Evolutionary conservation across 1,140 invertebrate genomes (phyloP), one percentile per base, ranked within the genome.

Genomic region (Rhysida immarginata): DNA sequence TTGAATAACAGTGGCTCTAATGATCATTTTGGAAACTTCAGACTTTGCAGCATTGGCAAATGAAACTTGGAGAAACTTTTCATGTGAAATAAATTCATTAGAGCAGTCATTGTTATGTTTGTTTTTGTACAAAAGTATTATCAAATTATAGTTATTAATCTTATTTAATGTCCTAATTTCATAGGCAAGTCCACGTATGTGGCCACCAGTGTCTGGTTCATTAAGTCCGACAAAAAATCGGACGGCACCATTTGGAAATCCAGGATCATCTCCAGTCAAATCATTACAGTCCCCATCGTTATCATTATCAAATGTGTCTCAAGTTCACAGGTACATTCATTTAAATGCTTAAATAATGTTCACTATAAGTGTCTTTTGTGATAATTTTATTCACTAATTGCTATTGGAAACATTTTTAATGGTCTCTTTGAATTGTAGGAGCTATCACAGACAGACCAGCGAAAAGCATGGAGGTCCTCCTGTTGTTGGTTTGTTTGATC

Each of bases 121-220:
- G 29, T 35, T 35, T 35, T 35, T 16, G 29, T 35, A n/a, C 29
- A 35, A 16, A 35, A 8, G 5, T 5, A 16, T 35, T 35, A 35
- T 5, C 29, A 35, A 8, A 35, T 16, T 8, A 8, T 35, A 35
- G 16, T 8, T 35, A 8, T 35, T 35, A 35, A 8, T 35, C 29
- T 63, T 56, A 81, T 81, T 0, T 80, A 81, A 3, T 82, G 78
- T 29, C 75, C 78, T 61, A 78, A 78, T 52, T 65, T 83, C 42
- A 83, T 82, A 65, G 81, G 83, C 63, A 75, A 75, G 2, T 65
- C 82, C 1, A 69, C 75, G 54, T 63, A 26, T 29, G 60, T 52
- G 58, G 42, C 3, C 58, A 60, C 3, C 58, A 60, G 27, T 65
- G 59, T 57, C 27, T 49, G 2, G 53, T 26, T 50, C 44, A 51